These are phyloP conservation scores for Rousettus leschenaultii DNA, from an alignment of 2,113 vertebrate genomes.

Conservation along the genomic window DNA sequence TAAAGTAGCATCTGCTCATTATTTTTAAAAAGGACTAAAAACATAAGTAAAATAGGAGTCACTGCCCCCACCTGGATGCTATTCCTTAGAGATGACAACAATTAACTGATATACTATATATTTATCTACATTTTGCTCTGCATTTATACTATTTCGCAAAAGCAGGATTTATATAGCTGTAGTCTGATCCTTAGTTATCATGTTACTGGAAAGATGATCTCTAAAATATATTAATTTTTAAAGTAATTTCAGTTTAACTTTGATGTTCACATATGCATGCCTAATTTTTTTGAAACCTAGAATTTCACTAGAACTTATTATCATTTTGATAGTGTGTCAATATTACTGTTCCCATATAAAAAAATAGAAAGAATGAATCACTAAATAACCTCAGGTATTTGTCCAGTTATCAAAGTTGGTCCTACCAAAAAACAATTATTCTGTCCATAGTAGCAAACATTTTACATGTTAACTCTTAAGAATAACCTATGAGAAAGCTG, in stretches of 20 bases:
- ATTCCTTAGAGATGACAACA: not conserved
- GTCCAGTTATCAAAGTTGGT: not conserved
- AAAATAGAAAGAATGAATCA: not conserved
- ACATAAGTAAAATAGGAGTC: not conserved
- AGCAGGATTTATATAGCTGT: not conserved
- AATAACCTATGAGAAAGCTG: not conserved
- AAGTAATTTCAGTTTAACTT: slow-evolving; percentile 2
- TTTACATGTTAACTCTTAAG: not conserved
- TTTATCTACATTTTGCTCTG: not conserved
- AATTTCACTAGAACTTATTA: not conserved
- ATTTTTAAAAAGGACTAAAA: not conserved
- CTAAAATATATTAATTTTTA: not conserved
- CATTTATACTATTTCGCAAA: not conserved
- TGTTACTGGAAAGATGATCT: not conserved
- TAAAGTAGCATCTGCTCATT: not conserved
- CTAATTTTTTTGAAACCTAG: not conserved
- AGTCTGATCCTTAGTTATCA: not conserved
- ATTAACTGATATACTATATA: not conserved
- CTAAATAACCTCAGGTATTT: not conserved
- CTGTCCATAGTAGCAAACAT: not conserved
- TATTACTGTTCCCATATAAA: not conserved
- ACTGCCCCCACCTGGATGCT: not conserved
- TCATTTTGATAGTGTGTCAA: not conserved
- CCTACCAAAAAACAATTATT: not conserved
- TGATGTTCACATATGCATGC: not conserved